Evolutionary conservation across 23 tunicate species (phyloP).

Genomic region (Botrylloides violaceus): DNA sequence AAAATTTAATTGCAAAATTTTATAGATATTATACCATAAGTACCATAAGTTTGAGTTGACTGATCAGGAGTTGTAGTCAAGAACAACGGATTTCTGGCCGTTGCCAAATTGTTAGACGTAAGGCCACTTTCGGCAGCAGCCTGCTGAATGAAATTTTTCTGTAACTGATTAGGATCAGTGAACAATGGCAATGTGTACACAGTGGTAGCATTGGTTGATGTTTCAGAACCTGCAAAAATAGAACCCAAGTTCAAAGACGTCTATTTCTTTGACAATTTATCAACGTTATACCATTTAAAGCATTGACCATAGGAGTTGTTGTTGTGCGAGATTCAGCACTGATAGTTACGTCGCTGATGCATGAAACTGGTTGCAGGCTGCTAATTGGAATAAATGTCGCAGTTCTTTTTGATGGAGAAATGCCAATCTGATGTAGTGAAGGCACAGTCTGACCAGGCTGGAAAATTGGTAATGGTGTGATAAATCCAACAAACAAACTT

Average conservation of each 20-base stretch:
- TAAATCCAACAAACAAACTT: too few relatives aligned
- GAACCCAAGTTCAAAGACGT: background rate
- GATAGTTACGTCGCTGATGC: background rate
- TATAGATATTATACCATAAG: background rate
- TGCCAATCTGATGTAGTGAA: constrained; percentile 37
- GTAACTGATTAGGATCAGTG: constrained; percentile 24
- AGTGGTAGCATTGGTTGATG: background rate
- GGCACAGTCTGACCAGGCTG: constrained; percentile 31
- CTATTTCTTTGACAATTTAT: too few relatives aligned
- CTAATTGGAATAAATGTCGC: constrained; percentile 15
- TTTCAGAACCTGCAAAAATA: background rate
- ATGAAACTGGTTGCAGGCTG: background rate
- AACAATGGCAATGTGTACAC: constrained; percentile 17
- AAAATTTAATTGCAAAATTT: background rate
- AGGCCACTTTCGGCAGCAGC: constrained; percentile 92
- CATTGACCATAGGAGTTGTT: background rate
- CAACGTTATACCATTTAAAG: background rate
- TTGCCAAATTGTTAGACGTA: background rate
- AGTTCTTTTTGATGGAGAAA: constrained; percentile 14
- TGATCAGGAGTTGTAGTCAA: background rate
- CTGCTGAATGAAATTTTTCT: constrained; percentile 79
- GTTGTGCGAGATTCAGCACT: background rate
- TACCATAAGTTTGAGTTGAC: background rate
- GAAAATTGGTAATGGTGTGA: too few relatives aligned
- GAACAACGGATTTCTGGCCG: background rate